Conservation (phyloP, 2,113 vertebrate genomes). For the Felis chaus region DNA sequence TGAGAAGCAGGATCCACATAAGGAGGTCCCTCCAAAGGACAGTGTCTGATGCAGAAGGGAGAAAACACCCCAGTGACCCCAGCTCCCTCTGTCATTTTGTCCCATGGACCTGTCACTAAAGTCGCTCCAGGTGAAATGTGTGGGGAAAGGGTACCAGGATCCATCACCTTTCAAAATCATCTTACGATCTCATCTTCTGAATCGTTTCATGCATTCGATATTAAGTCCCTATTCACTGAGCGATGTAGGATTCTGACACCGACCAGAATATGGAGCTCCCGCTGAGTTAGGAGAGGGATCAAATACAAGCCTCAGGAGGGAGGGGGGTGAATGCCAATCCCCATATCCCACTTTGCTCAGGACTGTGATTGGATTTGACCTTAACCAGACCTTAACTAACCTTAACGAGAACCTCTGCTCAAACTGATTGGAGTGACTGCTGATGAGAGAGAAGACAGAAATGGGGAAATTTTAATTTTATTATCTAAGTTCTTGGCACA, state of each 20-base stretch:
- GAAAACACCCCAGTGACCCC: background rate
- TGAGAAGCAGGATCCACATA: background rate
- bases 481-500: background rate
- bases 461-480: background rate
- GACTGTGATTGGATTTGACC: background rate
- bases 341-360: background rate
- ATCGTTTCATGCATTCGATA: background rate
- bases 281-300: fast-evolving
- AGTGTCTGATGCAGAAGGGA: background rate
- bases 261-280: too few species aligned
- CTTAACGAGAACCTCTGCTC: background rate
- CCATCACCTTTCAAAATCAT: background rate
- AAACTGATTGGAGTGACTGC: background rate
- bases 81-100: background rate
- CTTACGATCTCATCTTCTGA: background rate
- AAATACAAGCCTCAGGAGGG: fast-evolving
- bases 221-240: background rate
- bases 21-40: background rate
- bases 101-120: background rate
- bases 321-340: background rate
- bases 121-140: background rate
- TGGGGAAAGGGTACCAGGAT: background rate
- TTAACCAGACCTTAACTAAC: background rate
- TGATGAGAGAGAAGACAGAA: background rate
- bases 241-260: background rate